phyloP scores from a whole-genome alignment of 2,888 invertebrate genomes.

The Polyommatus icarus region DNA sequence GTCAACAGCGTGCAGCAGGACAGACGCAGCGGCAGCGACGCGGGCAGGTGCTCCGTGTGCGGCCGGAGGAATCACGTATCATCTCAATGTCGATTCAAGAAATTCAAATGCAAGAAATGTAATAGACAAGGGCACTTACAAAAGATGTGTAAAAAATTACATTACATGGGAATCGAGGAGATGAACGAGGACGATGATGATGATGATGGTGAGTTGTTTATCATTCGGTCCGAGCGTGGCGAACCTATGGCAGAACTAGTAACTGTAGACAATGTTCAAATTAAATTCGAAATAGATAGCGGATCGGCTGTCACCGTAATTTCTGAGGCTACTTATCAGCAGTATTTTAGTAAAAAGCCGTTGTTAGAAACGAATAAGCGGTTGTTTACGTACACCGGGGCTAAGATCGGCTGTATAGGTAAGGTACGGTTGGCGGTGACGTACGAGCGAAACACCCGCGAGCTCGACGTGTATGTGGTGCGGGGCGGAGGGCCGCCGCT shows the following conservation, averaged over 20 bases:
- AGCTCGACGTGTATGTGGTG: too few species aligned
- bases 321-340: too few species aligned
- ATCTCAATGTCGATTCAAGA: slow-evolving; percentile 21
- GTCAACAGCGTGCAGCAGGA: not conserved
- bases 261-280: not conserved
- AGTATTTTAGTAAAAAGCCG: too few species aligned
- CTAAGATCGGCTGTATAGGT: slow-evolving; percentile 23
- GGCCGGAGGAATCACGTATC: slow-evolving; percentile 9
- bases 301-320: too few species aligned
- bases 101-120: slow-evolving; percentile 13
- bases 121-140: not conserved
- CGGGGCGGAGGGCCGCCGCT: slow-evolving; percentile 35
- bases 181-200: not conserved
- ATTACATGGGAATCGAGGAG: slow-evolving; percentile 5
- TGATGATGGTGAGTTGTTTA: slow-evolving; percentile 3
- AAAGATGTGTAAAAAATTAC: slow-evolving; percentile 14
- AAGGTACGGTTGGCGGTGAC: slow-evolving; percentile 2
- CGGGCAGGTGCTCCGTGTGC: too few species aligned
- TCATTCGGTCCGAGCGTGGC: slow-evolving; percentile 13
- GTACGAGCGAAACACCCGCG: too few species aligned
- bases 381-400: slow-evolving; percentile 31
- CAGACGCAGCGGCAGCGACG: not conserved
- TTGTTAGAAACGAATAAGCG: too few species aligned
- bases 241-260: slow-evolving; percentile 34
- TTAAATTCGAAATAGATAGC: slow-evolving; percentile 33